Evolutionary conservation across 1,140 invertebrate genomes (phyloP).

Genomic region (Heliconius eleuchia): DNA sequence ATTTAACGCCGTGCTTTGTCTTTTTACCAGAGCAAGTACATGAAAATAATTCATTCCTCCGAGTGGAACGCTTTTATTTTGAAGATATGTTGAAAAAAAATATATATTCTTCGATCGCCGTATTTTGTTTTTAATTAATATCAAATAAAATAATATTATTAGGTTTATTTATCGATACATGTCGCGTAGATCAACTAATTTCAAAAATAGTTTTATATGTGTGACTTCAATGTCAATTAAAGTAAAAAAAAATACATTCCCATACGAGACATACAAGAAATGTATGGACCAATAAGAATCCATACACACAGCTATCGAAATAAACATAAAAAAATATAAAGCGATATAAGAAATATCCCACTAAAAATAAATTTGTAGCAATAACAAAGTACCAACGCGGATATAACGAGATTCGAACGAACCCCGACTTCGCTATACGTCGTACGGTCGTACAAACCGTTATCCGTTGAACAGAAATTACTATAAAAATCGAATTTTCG

Average conservation of each 20-base stretch:
- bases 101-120: rapidly evolving
- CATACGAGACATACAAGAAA: background rate
- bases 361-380: conserved; percentile 24
- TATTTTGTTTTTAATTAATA: too few species aligned
- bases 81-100: too few species aligned
- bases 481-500: conserved; percentile 58
- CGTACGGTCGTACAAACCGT: conserved; percentile 30
- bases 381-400: conserved; percentile 16
- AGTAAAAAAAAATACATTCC: too few species aligned
- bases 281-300: background rate
- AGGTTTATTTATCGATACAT: too few species aligned
- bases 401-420: conserved; percentile 33
- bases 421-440: conserved; percentile 28
- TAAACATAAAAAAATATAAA: background rate
- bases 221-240: too few species aligned
- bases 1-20: too few species aligned
- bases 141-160: too few species aligned
- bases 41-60: too few species aligned
- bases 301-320: conserved; percentile 6
- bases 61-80: too few species aligned
- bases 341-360: conserved; percentile 14
- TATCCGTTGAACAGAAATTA: conserved; percentile 46
- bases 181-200: too few species aligned
- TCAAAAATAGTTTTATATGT: too few species aligned
- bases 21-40: too few species aligned